Conservation (phyloP, 2,113 vertebrate species). For the Chloropsis cyanopogon region DNA sequence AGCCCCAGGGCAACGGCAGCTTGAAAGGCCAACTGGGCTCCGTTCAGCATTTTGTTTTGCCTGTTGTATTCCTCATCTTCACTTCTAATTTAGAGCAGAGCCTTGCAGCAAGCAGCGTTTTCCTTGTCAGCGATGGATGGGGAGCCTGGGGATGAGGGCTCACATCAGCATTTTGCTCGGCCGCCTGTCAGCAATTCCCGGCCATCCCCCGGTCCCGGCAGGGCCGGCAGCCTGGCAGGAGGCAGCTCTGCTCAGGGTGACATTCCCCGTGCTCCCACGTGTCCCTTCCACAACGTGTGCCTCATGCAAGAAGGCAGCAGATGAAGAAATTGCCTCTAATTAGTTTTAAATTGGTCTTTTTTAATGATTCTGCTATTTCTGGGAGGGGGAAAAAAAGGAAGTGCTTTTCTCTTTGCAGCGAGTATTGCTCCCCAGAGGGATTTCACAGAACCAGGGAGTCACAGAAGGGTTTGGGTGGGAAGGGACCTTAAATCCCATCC, state of each 20-base stretch:
- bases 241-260: background rate
- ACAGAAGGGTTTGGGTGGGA: background rate
- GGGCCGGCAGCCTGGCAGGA: background rate
- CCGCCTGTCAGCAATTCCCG: background rate
- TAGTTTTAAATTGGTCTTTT: background rate
- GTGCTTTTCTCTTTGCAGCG: background rate
- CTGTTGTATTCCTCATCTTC: background rate
- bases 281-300: no score
- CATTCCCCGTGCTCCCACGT: background rate
- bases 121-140: background rate
- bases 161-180: background rate
- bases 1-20: rapidly evolving
- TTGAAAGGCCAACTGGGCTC: background rate
- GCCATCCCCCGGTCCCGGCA: background rate
- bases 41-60: background rate
- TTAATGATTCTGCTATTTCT: background rate
- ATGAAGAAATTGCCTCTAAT: background rate
- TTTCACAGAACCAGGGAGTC: background rate
- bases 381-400: background rate
- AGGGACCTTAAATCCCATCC: background rate
- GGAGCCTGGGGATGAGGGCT: background rate
- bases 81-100: background rate
- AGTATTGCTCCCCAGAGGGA: background rate
- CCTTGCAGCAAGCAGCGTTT: background rate
- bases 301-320: background rate